These are phyloP conservation scores for Drosophila emarginata DNA, from an alignment of 2,888 invertebrate species.

Conservation along the genomic window DNA sequence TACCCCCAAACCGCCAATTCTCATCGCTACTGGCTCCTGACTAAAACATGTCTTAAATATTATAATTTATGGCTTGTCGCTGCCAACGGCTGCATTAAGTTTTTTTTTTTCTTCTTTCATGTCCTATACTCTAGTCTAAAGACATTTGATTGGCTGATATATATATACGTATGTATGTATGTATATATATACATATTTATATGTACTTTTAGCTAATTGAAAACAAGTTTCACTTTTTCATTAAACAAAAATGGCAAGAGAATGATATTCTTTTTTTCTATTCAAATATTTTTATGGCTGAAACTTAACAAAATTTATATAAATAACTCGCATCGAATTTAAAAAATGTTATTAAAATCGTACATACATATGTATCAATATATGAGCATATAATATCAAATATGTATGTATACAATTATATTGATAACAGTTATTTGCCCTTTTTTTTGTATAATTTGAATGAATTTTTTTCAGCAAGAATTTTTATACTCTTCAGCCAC, in stretches of 20 bases:
- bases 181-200: neutral
- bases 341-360: neutral
- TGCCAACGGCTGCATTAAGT: constrained; percentile 31
- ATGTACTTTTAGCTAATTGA: neutral
- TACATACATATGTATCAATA: neutral
- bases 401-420: neutral
- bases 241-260: neutral
- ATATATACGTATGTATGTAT: neutral
- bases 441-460: no score
- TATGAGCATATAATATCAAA: neutral
- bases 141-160: neutral
- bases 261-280: no score
- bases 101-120: constrained; percentile 23
- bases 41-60: constrained; percentile 69
- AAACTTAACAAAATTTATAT: neutral
- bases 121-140: neutral
- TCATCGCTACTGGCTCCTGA: constrained; percentile 3
- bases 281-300: neutral
- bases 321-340: neutral
- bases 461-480: no score
- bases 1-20: neutral
- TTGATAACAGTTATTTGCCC: no score
- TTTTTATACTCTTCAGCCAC: no score
- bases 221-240: neutral
- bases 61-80: constrained; percentile 68